phyloP scores from a whole-genome alignment of 2,888 invertebrate genomes.

The Oxytorus armatus region DNA sequence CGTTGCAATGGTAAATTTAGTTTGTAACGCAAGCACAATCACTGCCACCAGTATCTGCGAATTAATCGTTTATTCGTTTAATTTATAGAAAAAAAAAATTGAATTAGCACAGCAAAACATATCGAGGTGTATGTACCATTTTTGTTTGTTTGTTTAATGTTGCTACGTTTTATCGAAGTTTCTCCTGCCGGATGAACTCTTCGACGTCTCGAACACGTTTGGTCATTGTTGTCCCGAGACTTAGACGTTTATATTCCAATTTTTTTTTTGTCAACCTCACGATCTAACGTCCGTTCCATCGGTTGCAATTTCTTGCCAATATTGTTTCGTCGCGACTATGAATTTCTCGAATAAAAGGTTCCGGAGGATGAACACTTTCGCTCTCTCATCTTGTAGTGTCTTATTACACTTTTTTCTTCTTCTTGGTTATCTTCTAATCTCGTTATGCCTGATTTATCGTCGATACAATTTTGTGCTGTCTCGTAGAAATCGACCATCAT shows the following conservation, averaged over 20 bases:
- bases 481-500: slow-evolving; percentile 43
- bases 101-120: background rate
- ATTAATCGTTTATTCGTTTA: slow-evolving; percentile 27
- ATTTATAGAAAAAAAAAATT: background rate
- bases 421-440: slow-evolving; percentile 21
- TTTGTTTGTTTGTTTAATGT: slow-evolving; percentile 1
- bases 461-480: slow-evolving; percentile 11
- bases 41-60: slow-evolving; percentile 70
- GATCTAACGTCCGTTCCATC: slow-evolving; percentile 19
- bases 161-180: too few species aligned
- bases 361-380: slow-evolving; percentile 75
- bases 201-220: slow-evolving; percentile 40
- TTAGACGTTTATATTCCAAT: slow-evolving; percentile 73
- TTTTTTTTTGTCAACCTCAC: slow-evolving; percentile 59
- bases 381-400: slow-evolving; percentile 43
- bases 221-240: slow-evolving; percentile 27
- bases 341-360: slow-evolving; percentile 57
- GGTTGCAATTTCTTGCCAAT: slow-evolving; percentile 53
- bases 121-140: slow-evolving; percentile 35
- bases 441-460: slow-evolving; percentile 68
- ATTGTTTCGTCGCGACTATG: background rate
- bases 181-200: slow-evolving; percentile 21
- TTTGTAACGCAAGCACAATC: slow-evolving; percentile 69
- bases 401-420: slow-evolving; percentile 3
- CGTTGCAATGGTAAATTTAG: slow-evolving; percentile 66